A percentile compares a stretch with the other conserved stretches of the same genome.
These are phyloP conservation scores for Trachelus stipa DNA, from an alignment of 2,888 invertebrate genomes.

Conservation along the genomic window DNA sequence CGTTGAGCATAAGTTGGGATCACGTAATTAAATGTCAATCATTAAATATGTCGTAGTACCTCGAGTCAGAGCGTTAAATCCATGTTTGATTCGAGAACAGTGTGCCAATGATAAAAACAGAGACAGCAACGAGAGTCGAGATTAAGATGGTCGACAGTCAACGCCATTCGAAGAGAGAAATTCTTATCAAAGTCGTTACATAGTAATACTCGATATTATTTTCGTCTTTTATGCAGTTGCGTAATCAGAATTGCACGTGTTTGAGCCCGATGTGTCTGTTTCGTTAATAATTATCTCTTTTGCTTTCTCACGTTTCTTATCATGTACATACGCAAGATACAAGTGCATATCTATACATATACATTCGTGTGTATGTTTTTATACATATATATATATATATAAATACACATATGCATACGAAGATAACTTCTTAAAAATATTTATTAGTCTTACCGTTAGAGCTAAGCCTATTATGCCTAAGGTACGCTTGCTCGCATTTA, in stretches of 20 bases:
- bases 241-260: background rate
- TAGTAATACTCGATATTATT: too few species aligned
- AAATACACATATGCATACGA: background rate
- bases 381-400: background rate
- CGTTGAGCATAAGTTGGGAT: too few species aligned
- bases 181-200: too few species aligned
- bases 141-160: too few species aligned
- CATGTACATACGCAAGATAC: background rate
- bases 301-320: constrained; percentile 14
- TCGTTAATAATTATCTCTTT: constrained; percentile 9
- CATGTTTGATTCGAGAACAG: too few species aligned
- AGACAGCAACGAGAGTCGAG: too few species aligned
- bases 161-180: too few species aligned
- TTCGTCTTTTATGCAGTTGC: too few species aligned
- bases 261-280: constrained; percentile 26
- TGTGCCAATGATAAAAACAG: too few species aligned
- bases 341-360: constrained; percentile 9
- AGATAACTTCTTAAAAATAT: background rate
- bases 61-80: too few species aligned
- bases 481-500: background rate
- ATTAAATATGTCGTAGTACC: too few species aligned
- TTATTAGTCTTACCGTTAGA: constrained; percentile 2
- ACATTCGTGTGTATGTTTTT: constrained; percentile 1
- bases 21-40: too few species aligned
- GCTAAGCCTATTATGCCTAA: background rate